phyloP scores from a whole-genome alignment of 2,113 vertebrate species.

The Egretta garzetta region DNA sequence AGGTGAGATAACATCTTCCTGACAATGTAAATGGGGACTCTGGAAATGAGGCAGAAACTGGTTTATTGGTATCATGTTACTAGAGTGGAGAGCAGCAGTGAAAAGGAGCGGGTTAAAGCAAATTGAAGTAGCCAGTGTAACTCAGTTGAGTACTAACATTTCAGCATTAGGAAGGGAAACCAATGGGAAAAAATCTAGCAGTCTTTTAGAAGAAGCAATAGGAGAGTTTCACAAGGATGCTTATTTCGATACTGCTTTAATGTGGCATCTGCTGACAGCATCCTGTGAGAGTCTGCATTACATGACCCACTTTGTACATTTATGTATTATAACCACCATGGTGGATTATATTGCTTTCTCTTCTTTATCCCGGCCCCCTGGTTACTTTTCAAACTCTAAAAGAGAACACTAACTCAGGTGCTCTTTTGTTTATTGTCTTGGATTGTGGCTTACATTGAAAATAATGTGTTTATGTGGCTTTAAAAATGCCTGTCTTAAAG shows the following conservation, averaged over 20 bases:
- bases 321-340: background rate
- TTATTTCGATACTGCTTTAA: background rate
- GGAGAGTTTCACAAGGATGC: background rate
- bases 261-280: background rate
- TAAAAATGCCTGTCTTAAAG: conserved; percentile 22
- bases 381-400: background rate
- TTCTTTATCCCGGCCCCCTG: background rate
- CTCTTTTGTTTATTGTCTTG: background rate
- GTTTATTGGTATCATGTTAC: background rate
- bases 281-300: background rate
- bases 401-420: background rate
- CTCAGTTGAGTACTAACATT: background rate
- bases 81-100: background rate
- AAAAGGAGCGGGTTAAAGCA: background rate
- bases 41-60: background rate
- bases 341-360: background rate
- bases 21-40: background rate
- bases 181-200: background rate
- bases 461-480: background rate
- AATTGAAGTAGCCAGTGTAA: background rate
- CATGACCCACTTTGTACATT: background rate
- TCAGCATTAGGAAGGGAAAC: background rate
- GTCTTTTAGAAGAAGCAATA: background rate
- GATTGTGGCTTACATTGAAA: background rate
- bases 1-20: background rate